A percentile compares a stretch with the other conserved stretches of the same genome.
phyloP scores from a whole-genome alignment of 1,140 invertebrate genomes.

The Campoletis sonorensis region DNA sequence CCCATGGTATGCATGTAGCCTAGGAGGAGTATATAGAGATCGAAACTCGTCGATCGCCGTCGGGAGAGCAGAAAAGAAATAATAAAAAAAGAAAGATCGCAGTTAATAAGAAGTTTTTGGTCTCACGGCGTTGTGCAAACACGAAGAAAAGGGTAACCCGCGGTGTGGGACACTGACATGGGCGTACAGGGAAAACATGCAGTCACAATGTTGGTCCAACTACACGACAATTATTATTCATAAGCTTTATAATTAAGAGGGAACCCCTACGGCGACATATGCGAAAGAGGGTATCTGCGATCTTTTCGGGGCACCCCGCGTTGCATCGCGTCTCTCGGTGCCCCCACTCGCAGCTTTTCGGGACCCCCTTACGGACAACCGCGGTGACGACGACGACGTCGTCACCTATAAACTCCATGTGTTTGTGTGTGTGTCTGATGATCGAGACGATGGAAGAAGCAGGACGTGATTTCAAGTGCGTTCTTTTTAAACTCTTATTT shows the following conservation, averaged over 20 bases:
- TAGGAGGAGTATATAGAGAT: constrained; percentile 24
- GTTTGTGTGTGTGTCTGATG: not conserved
- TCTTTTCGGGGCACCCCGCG: constrained; percentile 59
- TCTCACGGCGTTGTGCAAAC: constrained; percentile 59
- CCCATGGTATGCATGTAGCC: not conserved
- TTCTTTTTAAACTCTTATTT: not conserved
- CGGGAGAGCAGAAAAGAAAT: constrained; percentile 50
- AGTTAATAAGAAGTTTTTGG: constrained; percentile 48
- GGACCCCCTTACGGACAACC: constrained; percentile 14
- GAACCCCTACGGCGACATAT: constrained; percentile 52
- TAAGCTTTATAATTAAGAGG: constrained; percentile 73
- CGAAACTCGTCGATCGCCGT: constrained; percentile 34
- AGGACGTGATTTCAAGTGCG: constrained; percentile 30
- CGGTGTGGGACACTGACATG: constrained; percentile 65
- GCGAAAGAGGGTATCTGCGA: constrained; percentile 58
- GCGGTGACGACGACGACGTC: not conserved
- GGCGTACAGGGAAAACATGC: constrained; percentile 71
- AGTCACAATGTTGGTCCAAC: constrained; percentile 71
- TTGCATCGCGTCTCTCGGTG: constrained; percentile 41
- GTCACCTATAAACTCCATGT: not conserved
- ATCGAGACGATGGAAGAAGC: constrained; percentile 23
- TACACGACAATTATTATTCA: constrained; percentile 75
- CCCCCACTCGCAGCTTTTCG: not conserved
- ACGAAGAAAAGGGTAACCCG: constrained; percentile 65
- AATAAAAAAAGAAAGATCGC: constrained; percentile 39